phyloP scores from a whole-genome alignment of 2,797 vertebrate genomes.

The Melanotaenia parkinsoni region DNA sequence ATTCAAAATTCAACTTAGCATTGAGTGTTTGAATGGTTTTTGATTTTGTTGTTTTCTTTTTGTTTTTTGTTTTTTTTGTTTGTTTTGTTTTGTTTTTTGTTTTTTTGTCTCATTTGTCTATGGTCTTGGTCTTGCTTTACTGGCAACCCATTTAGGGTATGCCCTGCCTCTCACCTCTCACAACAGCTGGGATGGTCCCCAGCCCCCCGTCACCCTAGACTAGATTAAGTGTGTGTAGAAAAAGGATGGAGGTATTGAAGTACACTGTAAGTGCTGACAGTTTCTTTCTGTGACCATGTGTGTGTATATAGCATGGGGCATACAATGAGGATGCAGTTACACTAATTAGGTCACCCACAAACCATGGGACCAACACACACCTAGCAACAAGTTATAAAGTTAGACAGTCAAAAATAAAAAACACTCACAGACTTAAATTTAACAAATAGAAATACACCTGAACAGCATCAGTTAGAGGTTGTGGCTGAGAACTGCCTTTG shows the following conservation, averaged over 20 bases:
- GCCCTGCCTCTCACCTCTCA: no score
- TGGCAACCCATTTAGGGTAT: no score
- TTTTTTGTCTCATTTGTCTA: no score
- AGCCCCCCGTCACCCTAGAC: neutral
- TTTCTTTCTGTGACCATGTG: constrained; percentile 1
- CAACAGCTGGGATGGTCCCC: no score
- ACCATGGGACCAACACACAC: constrained; percentile 1
- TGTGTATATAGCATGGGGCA: constrained; percentile 17
- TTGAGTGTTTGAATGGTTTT: no score
- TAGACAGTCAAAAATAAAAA: constrained; percentile 25
- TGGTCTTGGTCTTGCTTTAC: no score
- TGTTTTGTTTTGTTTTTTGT: neutral
- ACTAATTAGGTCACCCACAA: constrained; percentile 18
- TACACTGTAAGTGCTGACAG: constrained; percentile 22
- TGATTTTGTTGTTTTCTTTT: no score
- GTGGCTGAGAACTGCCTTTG: constrained; percentile 32
- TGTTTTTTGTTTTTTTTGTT: neutral
- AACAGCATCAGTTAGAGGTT: constrained; percentile 39
- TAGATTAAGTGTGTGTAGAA: neutral
- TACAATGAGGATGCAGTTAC: constrained; percentile 21
- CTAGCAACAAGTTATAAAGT: constrained; percentile 3
- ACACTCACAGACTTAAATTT: neutral
- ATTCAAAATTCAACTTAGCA: no score
- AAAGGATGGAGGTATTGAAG: neutral
- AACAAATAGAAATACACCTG: neutral